A percentile compares a stretch with the other conserved stretches of the same genome.
Evolutionary conservation across 2,888 invertebrate species (phyloP).

Genomic region (Mesorhabditis spiculigera): DNA sequence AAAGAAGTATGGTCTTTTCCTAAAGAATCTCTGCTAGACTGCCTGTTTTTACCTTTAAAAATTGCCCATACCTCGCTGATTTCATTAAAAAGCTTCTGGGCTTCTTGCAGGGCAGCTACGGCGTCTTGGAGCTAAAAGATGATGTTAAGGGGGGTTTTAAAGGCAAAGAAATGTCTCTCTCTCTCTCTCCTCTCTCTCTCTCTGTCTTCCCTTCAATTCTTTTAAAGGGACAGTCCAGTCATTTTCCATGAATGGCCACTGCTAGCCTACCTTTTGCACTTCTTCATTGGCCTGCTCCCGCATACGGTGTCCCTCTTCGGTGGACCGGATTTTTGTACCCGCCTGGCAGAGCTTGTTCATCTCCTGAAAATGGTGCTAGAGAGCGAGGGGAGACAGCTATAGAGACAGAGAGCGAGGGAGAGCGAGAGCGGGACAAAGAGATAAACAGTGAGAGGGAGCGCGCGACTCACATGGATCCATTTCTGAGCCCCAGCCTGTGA

Average conservation of each 20-base stretch:
- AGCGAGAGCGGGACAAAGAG: not conserved
- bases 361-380: not conserved
- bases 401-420: not conserved
- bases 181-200: too few species aligned
- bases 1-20: not conserved
- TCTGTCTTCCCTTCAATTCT: too few species aligned
- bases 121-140: too few species aligned
- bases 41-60: too few species aligned
- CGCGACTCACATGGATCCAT: not conserved
- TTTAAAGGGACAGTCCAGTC: too few species aligned
- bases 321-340: not conserved
- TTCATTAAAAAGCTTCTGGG: too few species aligned
- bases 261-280: not conserved
- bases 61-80: too few species aligned
- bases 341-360: conserved; percentile 4
- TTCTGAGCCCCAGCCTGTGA: conserved; percentile 3
- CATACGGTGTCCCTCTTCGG: not conserved
- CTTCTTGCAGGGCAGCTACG: too few species aligned
- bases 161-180: too few species aligned
- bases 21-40: too few species aligned
- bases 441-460: not conserved
- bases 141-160: too few species aligned
- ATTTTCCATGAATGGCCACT: too few species aligned
- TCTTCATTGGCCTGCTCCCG: conserved; percentile 2
- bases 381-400: conserved; percentile 3